These are phyloP conservation scores for Petrophora chlorosata DNA, from an alignment of 2,888 invertebrate species.

Conservation along the genomic window DNA sequence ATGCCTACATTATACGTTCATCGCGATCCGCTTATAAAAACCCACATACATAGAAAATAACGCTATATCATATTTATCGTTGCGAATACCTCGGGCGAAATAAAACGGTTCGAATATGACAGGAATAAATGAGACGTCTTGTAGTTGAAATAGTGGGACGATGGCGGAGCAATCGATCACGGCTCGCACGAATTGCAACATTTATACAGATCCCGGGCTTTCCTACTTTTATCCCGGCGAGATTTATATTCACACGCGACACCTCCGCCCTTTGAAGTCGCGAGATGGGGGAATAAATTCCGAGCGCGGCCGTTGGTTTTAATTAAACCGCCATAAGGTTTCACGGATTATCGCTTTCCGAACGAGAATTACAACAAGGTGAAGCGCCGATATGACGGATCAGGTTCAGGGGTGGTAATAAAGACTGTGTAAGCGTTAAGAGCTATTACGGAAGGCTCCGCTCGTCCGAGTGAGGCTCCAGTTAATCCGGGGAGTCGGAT, in stretches of 20 bases:
- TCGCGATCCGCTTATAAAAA: slow-evolving; percentile 51
- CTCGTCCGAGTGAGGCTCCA: slow-evolving; percentile 66
- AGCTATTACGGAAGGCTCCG: slow-evolving; percentile 66
- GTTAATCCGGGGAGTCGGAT: slow-evolving; percentile 78
- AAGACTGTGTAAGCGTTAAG: slow-evolving; percentile 59
- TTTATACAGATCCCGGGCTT: slow-evolving; percentile 70
- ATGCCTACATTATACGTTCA: neutral
- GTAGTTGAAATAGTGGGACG: slow-evolving; percentile 70
- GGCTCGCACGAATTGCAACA: slow-evolving; percentile 71
- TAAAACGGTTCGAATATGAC: slow-evolving; percentile 69
- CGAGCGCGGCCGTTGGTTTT: slow-evolving; percentile 68
- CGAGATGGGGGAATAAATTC: slow-evolving; percentile 72
- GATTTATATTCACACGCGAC: slow-evolving; percentile 77
- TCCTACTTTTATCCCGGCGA: slow-evolving; percentile 67
- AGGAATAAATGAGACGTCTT: slow-evolving; percentile 71
- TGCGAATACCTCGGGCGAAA: slow-evolving; percentile 51
- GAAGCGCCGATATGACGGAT: slow-evolving; percentile 39
- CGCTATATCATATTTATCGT: slow-evolving; percentile 50
- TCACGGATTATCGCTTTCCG: slow-evolving; percentile 47
- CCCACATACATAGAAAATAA: too few species aligned
- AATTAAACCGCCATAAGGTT: slow-evolving; percentile 75
- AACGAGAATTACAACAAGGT: slow-evolving; percentile 27
- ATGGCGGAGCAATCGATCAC: slow-evolving; percentile 73
- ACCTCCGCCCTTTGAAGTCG: slow-evolving; percentile 79
- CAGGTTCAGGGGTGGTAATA: slow-evolving; percentile 41